Evolutionary conservation across 2,113 vertebrate genomes (phyloP), one percentile per base, ranked within the genome.

Genomic region (Brachionichthys hirsutus): DNA sequence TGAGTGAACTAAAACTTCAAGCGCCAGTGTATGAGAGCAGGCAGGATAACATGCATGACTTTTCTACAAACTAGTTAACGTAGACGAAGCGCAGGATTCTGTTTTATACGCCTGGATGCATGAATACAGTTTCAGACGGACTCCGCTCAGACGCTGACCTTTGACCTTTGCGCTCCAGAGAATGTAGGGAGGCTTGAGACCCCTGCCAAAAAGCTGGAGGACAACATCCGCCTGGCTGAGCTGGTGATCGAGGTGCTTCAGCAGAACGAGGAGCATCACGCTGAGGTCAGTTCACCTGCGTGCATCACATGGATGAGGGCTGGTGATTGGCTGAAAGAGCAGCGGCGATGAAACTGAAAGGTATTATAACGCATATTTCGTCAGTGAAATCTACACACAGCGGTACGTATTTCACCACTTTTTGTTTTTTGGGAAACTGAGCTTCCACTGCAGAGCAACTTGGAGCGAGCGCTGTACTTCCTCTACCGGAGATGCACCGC

Each of bases 121-220:
- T 85, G 79, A 20, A 54, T 12, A 10, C 3, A 61, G 19, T 54
- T 8, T 8, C 55, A 20, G 9, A 58, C 36, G 13, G 11, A 44
- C 30, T 6, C 3, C 56, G 22, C 53, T 54, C 15, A 12, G 18
- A 54, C 15, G 48, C 69, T 90, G 92, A 95, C 91, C 83, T 84
- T 72, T 73, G 82, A 89, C 90, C 88, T 92, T 92, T 98, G 89
- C 94, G 91, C 94, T 93, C 75, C 93, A 99, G 98, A 99, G 90
- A 99, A 98, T 90, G 95, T 98, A 92, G 98, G 97, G 63, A 94
- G 94, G 44, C 94, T 99, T 93, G 93, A 94, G 88, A 98, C 97
- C 56, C 98, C 98, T 70, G 95, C 95, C 91, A 99, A 99, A 94
- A 98, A 98, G 84, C 93, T 99, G 69, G 98, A 99, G 93, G 97